Evolutionary conservation across 2,797 vertebrate species (phyloP), one percentile per base, ranked within the genome.

Genomic region (Sebastes umbrosus): DNA sequence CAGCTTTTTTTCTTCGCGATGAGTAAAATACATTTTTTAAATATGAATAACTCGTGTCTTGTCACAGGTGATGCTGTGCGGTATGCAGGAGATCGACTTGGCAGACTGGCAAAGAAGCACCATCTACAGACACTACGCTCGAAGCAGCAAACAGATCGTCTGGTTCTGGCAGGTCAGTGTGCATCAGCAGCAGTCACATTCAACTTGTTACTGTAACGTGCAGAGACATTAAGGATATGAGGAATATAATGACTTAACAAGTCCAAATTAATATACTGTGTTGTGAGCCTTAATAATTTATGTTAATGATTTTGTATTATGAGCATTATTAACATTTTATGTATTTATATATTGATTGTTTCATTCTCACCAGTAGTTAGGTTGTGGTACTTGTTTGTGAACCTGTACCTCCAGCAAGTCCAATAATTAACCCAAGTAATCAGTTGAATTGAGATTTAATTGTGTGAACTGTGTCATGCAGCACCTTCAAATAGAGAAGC

Each of bases 61-160:
- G 14, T 46, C 32, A 0, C 85, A 94, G 99, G 98, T 99, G 77
- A 99, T 99, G 99, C 94, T 99, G 65, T 99, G 99, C 84, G 99
- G 99, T 12, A 99, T 99, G 98, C 99, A 99, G 91, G 99, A 99
- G 91, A 98, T 99, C 13, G 98, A 99, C 92, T 88, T 99, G 36
- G 93, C 96, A 60, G 99, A 99, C 88, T 99, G 99, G 99, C 98
- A 99, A 82, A 97, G 97, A 80, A 97, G 98, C 90, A 97, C 98
- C 0, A 98, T 99, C 71, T 99, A 99, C 94, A 97, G 98, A 54
- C 98, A 99, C 89, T 99, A 99, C 22, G 97, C 98, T 6, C 96
- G 98, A 70, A 98, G 97, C 88, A 99, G 98, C 96, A 99, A 99
- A 91, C 99, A 99, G 93, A 99, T 99, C 88, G 90, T 99, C 81